Evolutionary conservation across 2,113 vertebrate species (phyloP).

Genomic region (Corythornis cristatus): DNA sequence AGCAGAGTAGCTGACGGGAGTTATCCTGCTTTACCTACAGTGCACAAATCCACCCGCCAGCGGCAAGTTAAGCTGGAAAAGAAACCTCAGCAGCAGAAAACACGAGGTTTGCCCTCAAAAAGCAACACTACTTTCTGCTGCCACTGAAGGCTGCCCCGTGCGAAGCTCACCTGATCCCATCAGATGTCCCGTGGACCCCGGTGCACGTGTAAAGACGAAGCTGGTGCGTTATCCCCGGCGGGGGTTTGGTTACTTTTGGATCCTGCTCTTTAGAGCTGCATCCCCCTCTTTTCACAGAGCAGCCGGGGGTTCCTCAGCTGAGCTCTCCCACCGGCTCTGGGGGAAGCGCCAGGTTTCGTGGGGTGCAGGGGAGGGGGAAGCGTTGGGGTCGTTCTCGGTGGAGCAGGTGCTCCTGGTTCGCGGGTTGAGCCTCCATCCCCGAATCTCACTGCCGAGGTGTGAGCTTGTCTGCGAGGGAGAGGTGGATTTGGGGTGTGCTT

Average conservation of each 20-base stretch:
- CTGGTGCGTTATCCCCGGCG: background rate
- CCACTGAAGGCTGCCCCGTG: background rate
- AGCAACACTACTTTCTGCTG: background rate
- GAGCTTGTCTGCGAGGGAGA: constrained; percentile 38
- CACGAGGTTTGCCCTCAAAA: background rate
- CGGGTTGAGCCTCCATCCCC: background rate
- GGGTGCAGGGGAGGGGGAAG: background rate
- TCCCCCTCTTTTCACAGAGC: background rate
- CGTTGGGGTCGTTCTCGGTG: background rate
- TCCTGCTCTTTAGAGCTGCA: constrained; percentile 17
- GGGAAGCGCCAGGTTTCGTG: background rate
- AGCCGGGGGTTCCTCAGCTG: background rate
- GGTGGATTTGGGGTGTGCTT: constrained; percentile 5
- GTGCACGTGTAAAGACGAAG: constrained; percentile 22
- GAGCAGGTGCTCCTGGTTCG: background rate
- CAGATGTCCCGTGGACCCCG: constrained; percentile 62
- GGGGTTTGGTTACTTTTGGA: constrained; percentile 37
- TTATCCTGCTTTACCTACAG: background rate
- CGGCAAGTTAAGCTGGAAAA: background rate
- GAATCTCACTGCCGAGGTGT: background rate
- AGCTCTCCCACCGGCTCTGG: background rate
- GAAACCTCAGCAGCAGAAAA: background rate
- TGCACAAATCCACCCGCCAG: background rate
- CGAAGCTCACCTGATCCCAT: constrained; percentile 77
- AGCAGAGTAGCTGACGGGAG: background rate